Conservation (phyloP, 2,113 vertebrate genomes). For the Cyprinus carpio region DNA sequence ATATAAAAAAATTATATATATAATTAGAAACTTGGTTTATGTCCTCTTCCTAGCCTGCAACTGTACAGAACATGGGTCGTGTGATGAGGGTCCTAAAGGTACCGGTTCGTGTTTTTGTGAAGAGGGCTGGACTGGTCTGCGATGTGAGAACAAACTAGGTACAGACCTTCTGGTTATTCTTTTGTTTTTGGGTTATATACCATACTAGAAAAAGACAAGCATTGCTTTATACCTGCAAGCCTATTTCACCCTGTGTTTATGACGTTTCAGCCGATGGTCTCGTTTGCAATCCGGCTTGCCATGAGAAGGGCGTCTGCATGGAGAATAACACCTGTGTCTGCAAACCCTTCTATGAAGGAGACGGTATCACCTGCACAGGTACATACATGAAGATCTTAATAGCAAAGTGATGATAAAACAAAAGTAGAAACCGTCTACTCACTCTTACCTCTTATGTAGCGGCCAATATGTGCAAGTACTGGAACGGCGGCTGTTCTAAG, state of each 20-base stretch:
- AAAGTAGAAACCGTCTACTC: not conserved
- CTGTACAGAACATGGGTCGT: conserved; percentile 83
- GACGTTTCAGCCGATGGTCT: conserved; percentile 66
- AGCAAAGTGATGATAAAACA: not conserved
- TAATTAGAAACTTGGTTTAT: not conserved
- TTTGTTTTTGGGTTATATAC: not conserved
- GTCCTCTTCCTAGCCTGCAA: conserved; percentile 74
- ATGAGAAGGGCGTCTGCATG: conserved; percentile 79
- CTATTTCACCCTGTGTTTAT: not conserved
- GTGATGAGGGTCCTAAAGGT: conserved; percentile 79
- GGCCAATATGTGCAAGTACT: conserved; percentile 80
- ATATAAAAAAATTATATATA: too few relatives aligned
- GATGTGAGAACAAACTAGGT: conserved; percentile 82
- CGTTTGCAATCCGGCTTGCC: conserved; percentile 81
- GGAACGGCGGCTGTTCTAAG: conserved; percentile 87
- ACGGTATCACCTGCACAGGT: conserved; percentile 88
- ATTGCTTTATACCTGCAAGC: not conserved
- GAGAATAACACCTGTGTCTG: conserved; percentile 89
- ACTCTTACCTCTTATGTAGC: conserved; percentile 67
- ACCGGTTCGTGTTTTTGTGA: conserved; percentile 87
- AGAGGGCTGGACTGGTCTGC: conserved; percentile 83
- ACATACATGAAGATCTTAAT: conserved; percentile 38
- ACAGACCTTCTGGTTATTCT: not conserved
- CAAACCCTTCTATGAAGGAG: conserved; percentile 83
- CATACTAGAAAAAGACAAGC: not conserved